Base-by-base conservation (phyloP, 2,797 vertebrate species). In the Tapirus indicus region DNA sequence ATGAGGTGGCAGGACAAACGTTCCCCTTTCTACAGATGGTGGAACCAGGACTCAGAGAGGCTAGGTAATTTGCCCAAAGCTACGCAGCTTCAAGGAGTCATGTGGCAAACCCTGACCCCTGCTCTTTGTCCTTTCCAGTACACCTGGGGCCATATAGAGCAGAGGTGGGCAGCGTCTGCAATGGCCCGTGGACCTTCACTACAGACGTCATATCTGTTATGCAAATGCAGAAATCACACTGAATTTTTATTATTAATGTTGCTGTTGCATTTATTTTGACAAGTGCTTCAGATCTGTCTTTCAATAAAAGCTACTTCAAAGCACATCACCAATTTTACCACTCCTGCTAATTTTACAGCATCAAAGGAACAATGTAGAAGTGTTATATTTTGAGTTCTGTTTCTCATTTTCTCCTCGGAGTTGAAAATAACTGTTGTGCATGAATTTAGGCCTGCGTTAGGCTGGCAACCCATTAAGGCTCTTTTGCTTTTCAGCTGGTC, bases 391-490 rank as follows among this genome's bases (percentile, higher is more conserved):
- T 20, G 25, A 69, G 47, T 52, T 93, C 68, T 58, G 23, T 38
- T 88, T 91, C 47, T 93, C 62, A 49, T 84, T 69, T 88, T 35
- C 78, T 66, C 79, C 60, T 71, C 52, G 18, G 77, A 82, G 27
- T n/a, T 69, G 69, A 66, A 88, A 89, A 56, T 75, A 62, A 47
- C 18, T 14, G 2, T 72, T 6, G 14, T 29, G 49, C 1, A 0
- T 29, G 72, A 66, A 49, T 18, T 78, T 27, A 47, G 84, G 68
- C 6, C 71, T 77, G 18, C 7, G 3, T 54, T 7, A 23, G 44
- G 64, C 16, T 72, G 90, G 23, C 6, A 6, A 1, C 18, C 41
- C 52, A 0, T 23, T 23, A 62, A 72, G 72, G 41, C 38, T 21
- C n/a, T 6, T 32, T 32, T 18, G 23, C 18, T 79, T 17, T 27